A percentile compares a stretch with the other conserved stretches of the same genome.
These are phyloP conservation scores for Coecobrya sp. DNA, from an alignment of 2,888 invertebrate species.

Conservation along the genomic window DNA sequence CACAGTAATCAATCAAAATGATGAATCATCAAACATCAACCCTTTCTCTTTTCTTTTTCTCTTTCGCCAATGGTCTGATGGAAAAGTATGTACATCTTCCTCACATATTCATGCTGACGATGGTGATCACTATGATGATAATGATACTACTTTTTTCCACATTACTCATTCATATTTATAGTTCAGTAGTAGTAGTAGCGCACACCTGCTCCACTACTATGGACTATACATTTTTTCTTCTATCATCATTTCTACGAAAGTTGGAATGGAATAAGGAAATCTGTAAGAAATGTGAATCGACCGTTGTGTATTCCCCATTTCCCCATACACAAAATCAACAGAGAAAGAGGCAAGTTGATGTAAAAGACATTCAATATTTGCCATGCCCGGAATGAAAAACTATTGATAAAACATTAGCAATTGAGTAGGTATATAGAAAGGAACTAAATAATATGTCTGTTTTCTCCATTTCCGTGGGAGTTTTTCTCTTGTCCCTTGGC, in stretches of 20 bases:
- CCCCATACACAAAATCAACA: neutral
- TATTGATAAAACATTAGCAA: constrained; percentile 42
- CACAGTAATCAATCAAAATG: constrained; percentile 79
- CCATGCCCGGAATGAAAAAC: neutral
- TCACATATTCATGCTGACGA: constrained; percentile 16
- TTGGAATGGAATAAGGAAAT: constrained; percentile 12
- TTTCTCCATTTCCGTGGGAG: neutral
- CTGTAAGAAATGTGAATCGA: neutral
- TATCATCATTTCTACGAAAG: neutral
- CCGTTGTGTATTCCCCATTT: neutral
- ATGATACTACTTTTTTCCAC: neutral
- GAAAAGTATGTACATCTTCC: constrained; percentile 12
- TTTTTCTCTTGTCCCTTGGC: neutral
- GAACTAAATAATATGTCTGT: neutral
- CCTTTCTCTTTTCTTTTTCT: constrained; percentile 1
- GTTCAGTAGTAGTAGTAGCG: no score
- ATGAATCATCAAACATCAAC: constrained; percentile 77
- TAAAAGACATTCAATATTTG: neutral
- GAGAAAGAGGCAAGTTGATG: neutral
- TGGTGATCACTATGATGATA: constrained; percentile 39
- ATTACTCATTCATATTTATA: constrained; percentile 41
- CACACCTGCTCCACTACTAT: constrained; percentile 37
- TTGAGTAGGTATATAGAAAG: neutral
- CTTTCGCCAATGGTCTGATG: neutral
- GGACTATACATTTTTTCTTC: neutral